Percentiles rank a stretch among this genome's conserved stretches.
Conservation (phyloP, 2,888 invertebrate genomes). For the Thecocarcelia acutangulata region DNA sequence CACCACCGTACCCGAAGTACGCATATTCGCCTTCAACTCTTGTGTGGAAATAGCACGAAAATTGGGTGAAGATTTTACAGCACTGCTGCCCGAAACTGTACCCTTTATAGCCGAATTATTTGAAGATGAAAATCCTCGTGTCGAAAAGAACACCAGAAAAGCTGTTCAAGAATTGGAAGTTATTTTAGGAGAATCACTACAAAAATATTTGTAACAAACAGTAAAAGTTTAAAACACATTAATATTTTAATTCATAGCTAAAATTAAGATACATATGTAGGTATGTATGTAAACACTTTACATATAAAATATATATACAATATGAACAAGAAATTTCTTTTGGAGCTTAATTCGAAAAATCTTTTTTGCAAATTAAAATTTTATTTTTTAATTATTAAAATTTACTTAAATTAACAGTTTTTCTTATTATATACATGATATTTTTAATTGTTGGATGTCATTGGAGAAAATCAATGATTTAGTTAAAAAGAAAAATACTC, state of each 20-base stretch:
- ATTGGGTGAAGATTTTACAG: slow-evolving; percentile 93
- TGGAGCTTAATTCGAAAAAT: not conserved
- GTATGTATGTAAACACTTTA: too few relatives aligned
- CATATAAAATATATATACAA: not conserved
- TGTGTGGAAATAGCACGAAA: slow-evolving; percentile 90
- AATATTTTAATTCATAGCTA: slow-evolving; percentile 1
- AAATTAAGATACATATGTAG: too few relatives aligned
- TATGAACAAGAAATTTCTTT: not conserved
- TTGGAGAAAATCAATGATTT: not conserved
- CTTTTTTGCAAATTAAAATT: slow-evolving; percentile 12
- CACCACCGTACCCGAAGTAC: slow-evolving; percentile 87
- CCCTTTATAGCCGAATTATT: slow-evolving; percentile 96
- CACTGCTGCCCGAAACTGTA: slow-evolving; percentile 94
- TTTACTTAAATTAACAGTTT: too few relatives aligned
- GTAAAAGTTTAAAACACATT: not conserved
- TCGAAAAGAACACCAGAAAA: slow-evolving; percentile 90
- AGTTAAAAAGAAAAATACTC: too few relatives aligned
- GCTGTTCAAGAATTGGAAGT: slow-evolving; percentile 92
- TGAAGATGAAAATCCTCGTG: slow-evolving; percentile 92
- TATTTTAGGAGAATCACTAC: slow-evolving; percentile 93
- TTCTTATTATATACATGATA: too few relatives aligned
- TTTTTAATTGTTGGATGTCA: slow-evolving; percentile 39
- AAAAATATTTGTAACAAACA: slow-evolving; percentile 88
- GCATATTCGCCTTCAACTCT: slow-evolving; percentile 87
- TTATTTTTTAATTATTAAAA: slow-evolving; percentile 54